Evolutionary conservation across 2,113 vertebrate species (phyloP), one percentile per base, ranked within the genome.

Genomic region (Chascanopsetta lugubris): DNA sequence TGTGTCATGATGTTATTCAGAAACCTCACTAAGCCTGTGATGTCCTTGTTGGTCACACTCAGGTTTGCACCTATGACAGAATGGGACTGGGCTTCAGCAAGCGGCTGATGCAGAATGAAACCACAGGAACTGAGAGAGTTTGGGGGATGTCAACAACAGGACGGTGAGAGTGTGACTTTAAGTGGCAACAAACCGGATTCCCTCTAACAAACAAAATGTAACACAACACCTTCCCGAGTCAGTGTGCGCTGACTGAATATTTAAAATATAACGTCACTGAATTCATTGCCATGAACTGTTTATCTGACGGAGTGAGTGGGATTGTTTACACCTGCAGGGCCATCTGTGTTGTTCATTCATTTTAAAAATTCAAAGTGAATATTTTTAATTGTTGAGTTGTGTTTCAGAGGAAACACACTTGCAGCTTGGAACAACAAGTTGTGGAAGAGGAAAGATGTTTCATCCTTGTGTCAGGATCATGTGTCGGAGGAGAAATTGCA

Each of bases 41-140:
- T 66, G 34, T 71, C n/a, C 18, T 5, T 50, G 26, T 78, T 69
- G 80, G 62, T 82, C 59, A 50, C 18, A 2, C 58, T 67, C 61
- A 94, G 93, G 92, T 94, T 24, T 94, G 93, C 38, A 83, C 88
- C 38, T 94, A 92, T 79, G 93, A 94, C 83, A 83, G 93, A 61
- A 91, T 88, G 65, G 93, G 93, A 26, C 80, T 94, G 49, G 93
- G 93, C 43, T 94, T 94, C 74, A 94, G 92, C 83, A 90, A 85
- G 69, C 85, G 89, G 57, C 43, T 83, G 25, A 72, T 91, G 61
- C 89, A 85, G 73, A 93, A 93, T 46, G 91, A 93, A 62, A 90
- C 87, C 38, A 92, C 84, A 2, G 92, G 86, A 67, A 87, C 86
- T 18, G 92, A 94, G 77, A 93, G 89, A 43, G 80, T 91, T 50